phyloP scores from a whole-genome alignment of 2,797 vertebrate genomes.

The Fistularia tabacaria region DNA sequence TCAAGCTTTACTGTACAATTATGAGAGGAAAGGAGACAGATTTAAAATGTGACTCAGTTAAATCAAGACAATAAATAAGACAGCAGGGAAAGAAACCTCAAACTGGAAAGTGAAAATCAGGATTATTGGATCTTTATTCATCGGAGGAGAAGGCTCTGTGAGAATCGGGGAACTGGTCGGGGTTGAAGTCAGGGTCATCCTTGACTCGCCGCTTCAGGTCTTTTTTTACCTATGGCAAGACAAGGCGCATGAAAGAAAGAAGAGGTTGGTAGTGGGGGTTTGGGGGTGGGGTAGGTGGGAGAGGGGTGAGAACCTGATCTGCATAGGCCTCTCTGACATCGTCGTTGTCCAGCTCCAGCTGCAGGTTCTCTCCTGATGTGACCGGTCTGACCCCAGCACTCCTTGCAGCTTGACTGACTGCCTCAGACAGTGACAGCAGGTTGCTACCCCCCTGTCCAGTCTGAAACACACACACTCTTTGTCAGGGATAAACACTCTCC shows the following conservation, averaged over 20 bases:
- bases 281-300: too few relatives aligned
- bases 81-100: constrained; percentile 30
- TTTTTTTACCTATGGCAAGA: constrained; percentile 76
- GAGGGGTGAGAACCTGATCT: constrained; percentile 61
- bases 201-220: constrained; percentile 86
- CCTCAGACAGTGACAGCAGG: constrained; percentile 86
- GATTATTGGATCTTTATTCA: constrained; percentile 58
- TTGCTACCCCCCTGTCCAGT: constrained; percentile 84
- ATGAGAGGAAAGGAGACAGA: constrained; percentile 51
- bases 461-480: constrained; percentile 51
- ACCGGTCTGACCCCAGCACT: constrained; percentile 81
- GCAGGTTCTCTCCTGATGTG: constrained; percentile 79
- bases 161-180: constrained; percentile 85
- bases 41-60: too few relatives aligned
- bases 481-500: too few relatives aligned
- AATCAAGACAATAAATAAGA: constrained; percentile 21
- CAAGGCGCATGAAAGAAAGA: background rate
- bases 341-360: constrained; percentile 81
- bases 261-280: background rate
- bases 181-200: constrained; percentile 85
- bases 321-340: constrained; percentile 85
- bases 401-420: constrained; percentile 85
- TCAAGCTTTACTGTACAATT: constrained; percentile 66
- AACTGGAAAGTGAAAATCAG: too few relatives aligned
- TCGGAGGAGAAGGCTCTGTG: constrained; percentile 85